Evolutionary conservation across 2,888 invertebrate species (phyloP), one percentile per base, ranked within the genome.

Genomic region (Noctua fimbriata): DNA sequence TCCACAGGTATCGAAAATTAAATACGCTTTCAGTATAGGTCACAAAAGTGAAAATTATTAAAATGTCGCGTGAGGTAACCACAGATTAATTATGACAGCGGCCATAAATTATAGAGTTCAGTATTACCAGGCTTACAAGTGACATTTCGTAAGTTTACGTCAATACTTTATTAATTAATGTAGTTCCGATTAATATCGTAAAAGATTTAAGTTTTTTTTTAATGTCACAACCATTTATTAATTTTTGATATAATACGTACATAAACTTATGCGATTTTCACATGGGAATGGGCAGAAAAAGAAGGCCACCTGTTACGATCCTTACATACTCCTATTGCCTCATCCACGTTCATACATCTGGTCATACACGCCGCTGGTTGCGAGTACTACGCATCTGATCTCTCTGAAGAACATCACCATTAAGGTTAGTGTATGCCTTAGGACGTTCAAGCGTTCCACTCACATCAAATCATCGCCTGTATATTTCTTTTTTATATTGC

Each of bases 41-140:
- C 83, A 77, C 60, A 65, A 74, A 74, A 85, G 88, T 83, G 88
- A 87, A 87, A 85, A 85, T 83, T 79, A 80, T 78, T 78, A 73
- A 83, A 88, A 85, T 88, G 81, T 81, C 83, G 70, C 76, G 60
- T 86, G 73, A 80, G 44, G 86, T 71, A 85, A 88, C 60, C 86
- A 49, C 81, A 73, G 60, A 86, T 81, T 82, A 81, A 83, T 83
- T 84, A 87, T 71, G 83, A 82, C 66, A 78, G 66, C 67, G 32
- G 6, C 58, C 67, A 81, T 86, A 78, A 87, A 83, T 81, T 83
- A 83, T 52, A 73, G 70, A 70, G 55, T n/a, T 47, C 69, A 65
- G 77, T 88, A 78, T 83, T 88, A 70, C 80, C 83, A 76, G 65
- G 21, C 47, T 60, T 70, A 36, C 77, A 74, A 73, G 44, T 66